phyloP scores from a whole-genome alignment of 30 jellyfish, hydroid and myxozoan genomes.

The Hydractinia symbiolongicarpus region DNA sequence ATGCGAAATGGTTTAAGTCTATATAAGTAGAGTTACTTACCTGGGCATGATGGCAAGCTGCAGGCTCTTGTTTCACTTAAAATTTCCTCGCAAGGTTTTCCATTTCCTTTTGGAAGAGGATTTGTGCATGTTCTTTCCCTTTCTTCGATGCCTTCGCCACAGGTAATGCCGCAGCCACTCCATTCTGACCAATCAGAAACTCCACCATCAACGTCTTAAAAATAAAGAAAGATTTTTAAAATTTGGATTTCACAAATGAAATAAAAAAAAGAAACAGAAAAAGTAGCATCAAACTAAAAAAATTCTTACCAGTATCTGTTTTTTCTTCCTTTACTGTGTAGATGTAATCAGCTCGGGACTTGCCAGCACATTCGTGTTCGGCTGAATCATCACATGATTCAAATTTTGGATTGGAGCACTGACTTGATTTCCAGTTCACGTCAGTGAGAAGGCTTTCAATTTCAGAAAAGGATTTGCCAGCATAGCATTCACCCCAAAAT shows the following conservation, averaged over 20 bases:
- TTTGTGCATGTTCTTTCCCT: constrained; percentile 5
- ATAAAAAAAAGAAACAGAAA: neutral
- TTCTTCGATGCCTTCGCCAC: neutral
- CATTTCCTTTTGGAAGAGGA: constrained; percentile 12
- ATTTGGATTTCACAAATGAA: neutral
- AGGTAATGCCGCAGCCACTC: neutral
- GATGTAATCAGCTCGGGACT: neutral
- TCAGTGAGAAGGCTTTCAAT: constrained; percentile 17
- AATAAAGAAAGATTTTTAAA: neutral
- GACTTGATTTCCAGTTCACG: constrained; percentile 14
- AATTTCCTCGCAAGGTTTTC: neutral
- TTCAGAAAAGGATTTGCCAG: neutral
- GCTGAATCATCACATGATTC: constrained; percentile 44
- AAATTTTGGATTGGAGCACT: constrained; percentile 30
- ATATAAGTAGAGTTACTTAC: neutral
- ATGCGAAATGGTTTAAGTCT: neutral
- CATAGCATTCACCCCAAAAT: constrained; percentile 42
- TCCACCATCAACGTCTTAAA: constrained; percentile 12
- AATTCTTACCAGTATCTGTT: too few species aligned
- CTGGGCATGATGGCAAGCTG: neutral
- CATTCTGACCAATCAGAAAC: constrained; percentile 1
- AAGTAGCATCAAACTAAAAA: too few species aligned
- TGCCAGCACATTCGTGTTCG: constrained; percentile 2
- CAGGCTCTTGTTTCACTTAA: neutral
- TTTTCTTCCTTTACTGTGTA: neutral